phyloP scores from a whole-genome alignment of 2,797 vertebrate species.

The Thripadectes ignobilis region DNA sequence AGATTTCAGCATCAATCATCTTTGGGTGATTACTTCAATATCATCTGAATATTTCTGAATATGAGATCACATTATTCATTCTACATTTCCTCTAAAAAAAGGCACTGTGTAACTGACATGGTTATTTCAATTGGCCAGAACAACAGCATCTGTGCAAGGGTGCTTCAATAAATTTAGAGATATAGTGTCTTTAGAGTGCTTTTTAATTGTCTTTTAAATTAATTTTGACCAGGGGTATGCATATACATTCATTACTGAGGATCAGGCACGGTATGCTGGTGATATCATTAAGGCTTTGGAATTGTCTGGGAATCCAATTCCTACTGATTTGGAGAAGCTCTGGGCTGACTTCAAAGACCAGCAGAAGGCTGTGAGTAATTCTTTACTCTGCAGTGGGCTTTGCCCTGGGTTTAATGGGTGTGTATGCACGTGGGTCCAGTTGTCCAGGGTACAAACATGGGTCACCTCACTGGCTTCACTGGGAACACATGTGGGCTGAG shows the following conservation, averaged over 20 bases:
- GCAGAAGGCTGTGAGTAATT: conserved; percentile 90
- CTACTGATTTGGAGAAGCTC: conserved; percentile 90
- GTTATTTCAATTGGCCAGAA: neutral
- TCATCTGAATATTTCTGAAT: neutral
- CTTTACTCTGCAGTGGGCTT: neutral
- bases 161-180: neutral
- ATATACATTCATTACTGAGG: conserved; percentile 97
- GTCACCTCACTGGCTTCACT: neutral
- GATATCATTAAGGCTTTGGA: conserved; percentile 98
- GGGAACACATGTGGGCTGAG: fast-evolving
- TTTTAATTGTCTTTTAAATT: neutral
- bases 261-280: conserved; percentile 94
- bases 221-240: conserved; percentile 85
- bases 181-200: neutral
- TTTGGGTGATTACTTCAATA: neutral
- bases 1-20: neutral
- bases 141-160: neutral
- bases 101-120: fast-evolving
- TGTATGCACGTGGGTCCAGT: neutral
- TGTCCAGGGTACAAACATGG: neutral
- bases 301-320: conserved; percentile 88
- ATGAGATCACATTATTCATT: neutral
- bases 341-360: conserved; percentile 97
- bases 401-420: neutral
- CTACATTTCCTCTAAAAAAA: neutral